A percentile compares a stretch with the other conserved stretches of the same genome.
Conservation (phyloP, 2,888 invertebrate species). For the Palloptera scutellata region DNA sequence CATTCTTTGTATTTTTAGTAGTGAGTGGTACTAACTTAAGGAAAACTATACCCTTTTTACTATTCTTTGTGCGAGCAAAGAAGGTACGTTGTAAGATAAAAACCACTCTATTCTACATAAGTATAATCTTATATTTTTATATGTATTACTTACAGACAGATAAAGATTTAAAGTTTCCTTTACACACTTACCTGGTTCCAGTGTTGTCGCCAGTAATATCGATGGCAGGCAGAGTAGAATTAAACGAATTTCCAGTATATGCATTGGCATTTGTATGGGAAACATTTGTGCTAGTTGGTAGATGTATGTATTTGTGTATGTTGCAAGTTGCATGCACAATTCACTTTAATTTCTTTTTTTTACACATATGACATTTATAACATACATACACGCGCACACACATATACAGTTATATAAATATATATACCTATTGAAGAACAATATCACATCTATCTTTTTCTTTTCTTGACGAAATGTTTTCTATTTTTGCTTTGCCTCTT, state of each 20-base stretch:
- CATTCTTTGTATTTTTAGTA: too few species aligned
- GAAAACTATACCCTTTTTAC: too few species aligned
- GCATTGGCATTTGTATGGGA: conserved; percentile 53
- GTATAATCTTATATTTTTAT: too few species aligned
- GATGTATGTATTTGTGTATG: background rate
- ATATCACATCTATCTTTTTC: conserved; percentile 1
- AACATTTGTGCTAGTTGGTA: conserved; percentile 48
- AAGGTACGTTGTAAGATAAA: too few species aligned
- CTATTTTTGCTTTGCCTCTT: conserved; percentile 26
- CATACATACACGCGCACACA: background rate
- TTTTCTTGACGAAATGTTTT: background rate
- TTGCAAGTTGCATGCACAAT: too few species aligned
- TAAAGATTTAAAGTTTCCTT: too few species aligned
- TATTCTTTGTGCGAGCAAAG: too few species aligned
- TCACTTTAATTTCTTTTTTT: background rate
- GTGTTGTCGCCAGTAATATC: conserved; percentile 63
- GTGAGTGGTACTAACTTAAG: too few species aligned
- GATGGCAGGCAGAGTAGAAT: conserved; percentile 64
- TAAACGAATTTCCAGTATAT: conserved; percentile 64
- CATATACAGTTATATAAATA: background rate
- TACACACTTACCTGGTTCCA: conserved; percentile 62
- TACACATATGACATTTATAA: background rate
- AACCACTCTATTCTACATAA: too few species aligned
- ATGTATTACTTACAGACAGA: too few species aligned
- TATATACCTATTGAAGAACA: background rate